Percentiles rank a stretch among this genome's conserved stretches.
These are phyloP conservation scores for Drosophila ambigua DNA, from an alignment of 1,140 invertebrate genomes.

Conservation along the genomic window DNA sequence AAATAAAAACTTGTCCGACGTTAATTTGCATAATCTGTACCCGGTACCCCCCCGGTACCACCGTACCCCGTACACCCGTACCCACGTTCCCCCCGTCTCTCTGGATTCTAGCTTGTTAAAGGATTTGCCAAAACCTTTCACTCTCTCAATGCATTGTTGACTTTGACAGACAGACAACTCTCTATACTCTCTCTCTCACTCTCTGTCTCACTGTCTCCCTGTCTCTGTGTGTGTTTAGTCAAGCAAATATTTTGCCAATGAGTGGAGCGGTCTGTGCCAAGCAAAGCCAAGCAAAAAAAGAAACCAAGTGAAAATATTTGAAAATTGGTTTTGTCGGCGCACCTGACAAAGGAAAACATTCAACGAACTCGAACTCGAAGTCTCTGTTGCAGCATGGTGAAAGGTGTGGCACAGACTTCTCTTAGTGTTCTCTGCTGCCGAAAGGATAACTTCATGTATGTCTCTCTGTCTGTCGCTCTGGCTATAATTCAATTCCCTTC, in stretches of 20 bases:
- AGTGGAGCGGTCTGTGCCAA: constrained; percentile 50
- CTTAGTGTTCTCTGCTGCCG: background rate
- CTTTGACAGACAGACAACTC: constrained; percentile 48
- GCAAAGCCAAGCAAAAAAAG: constrained; percentile 37
- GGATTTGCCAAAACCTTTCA: constrained; percentile 73
- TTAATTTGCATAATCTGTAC: constrained; percentile 76
- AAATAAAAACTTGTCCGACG: constrained; percentile 50
- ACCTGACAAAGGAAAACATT: constrained; percentile 78
- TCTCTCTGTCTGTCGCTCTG: constrained; percentile 3
- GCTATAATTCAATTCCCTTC: constrained; percentile 72
- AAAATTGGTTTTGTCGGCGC: constrained; percentile 81
- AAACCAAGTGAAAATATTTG: constrained; percentile 82
- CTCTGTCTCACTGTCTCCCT: constrained; percentile 19
- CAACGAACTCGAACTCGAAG: constrained; percentile 36
- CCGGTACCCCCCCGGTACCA: background rate
- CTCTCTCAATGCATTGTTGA: constrained; percentile 71
- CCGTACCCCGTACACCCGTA: background rate
- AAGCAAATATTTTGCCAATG: constrained; percentile 75
- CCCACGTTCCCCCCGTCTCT: background rate
- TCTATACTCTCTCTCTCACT: constrained; percentile 8
- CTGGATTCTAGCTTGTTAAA: constrained; percentile 65
- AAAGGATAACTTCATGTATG: constrained; percentile 46
- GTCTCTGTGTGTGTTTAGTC: constrained; percentile 62
- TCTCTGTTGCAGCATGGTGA: constrained; percentile 8
- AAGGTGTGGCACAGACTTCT: background rate